phyloP scores from a whole-genome alignment of 2,888 invertebrate species.

The Drosophila ezoana region DNA sequence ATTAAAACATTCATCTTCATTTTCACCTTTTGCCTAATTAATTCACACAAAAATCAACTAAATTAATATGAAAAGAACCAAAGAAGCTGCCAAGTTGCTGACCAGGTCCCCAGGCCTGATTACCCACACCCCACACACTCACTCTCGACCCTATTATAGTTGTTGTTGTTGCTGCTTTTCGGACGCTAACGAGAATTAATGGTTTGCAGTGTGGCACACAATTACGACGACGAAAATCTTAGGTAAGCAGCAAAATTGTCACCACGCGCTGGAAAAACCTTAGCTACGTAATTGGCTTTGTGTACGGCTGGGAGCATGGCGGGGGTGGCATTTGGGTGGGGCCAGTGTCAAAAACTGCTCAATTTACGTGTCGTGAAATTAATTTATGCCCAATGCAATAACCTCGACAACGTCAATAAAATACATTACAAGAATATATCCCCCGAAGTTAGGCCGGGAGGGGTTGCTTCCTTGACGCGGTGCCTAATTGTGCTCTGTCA shows the following conservation, averaged over 20 bases:
- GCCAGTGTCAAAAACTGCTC: constrained; percentile 78
- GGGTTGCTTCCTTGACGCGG: constrained; percentile 16
- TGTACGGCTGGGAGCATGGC: background rate
- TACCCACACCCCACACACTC: background rate
- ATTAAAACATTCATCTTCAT: constrained; percentile 85
- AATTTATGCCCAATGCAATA: constrained; percentile 85
- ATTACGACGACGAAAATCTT: constrained; percentile 77
- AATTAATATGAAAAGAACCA: constrained; percentile 83
- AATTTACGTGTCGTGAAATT: constrained; percentile 85
- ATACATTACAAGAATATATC: constrained; percentile 78
- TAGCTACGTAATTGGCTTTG: constrained; percentile 73
- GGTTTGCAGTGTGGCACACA: constrained; percentile 83
- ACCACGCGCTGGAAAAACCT: constrained; percentile 67
- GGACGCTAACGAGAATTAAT: constrained; percentile 83
- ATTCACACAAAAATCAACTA: constrained; percentile 83
- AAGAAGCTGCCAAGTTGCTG: constrained; percentile 73
- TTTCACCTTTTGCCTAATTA: constrained; percentile 84
- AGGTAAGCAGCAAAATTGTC: constrained; percentile 78
- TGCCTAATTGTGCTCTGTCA: constrained; percentile 77
- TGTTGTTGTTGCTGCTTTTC: constrained; percentile 51
- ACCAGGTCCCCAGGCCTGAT: constrained; percentile 48
- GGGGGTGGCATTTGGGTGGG: constrained; percentile 6
- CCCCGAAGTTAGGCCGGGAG: constrained; percentile 6
- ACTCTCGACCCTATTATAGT: constrained; percentile 33
- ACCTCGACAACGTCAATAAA: constrained; percentile 85